Evolutionary conservation across 2,888 invertebrate genomes (phyloP), one percentile per base, ranked within the genome.

Genomic region (Tridacna gigas): DNA sequence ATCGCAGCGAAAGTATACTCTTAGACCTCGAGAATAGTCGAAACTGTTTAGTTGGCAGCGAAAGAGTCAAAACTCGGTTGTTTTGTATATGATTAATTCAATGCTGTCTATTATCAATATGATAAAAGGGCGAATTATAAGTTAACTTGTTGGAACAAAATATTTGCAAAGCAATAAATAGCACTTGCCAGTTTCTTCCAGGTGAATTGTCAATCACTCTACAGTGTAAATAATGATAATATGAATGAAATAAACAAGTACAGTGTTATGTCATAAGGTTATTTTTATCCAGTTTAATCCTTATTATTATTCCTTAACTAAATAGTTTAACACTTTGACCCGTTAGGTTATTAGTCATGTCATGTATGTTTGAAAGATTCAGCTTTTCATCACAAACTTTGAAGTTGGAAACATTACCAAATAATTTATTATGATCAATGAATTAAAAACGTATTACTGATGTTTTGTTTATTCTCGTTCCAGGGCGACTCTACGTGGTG

Each of bases 401-500:
- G 7, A 37, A 7, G 37, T 37, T 37, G 7, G 37, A n/a, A n/a
- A n/a, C n/a, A n/a, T n/a, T n/a, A n/a, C n/a, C n/a, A n/a, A n/a
- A n/a, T n/a, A n/a, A 2, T 37, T 37, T 37, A 4, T 37, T 37
- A 4, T 7, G 7, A 37, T 7, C 2, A 4, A 37, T 37, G 37
- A 37, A 7, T 37, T 37, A 37, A 37, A 37, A 4, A 7, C 37
- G 37, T 37, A 4, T 37, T 37, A 37, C 7, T 37, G 5, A 71
- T 47, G 12, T 37, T 47, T 37, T 71, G 48, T 71, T 47, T 37
- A 47, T 37, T 45, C 47, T 74, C 77, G 20, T 90, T 90, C 2
- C 92, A 94, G 94, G 93, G 92, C 20, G 89, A 90, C 66, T 92
- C 92, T 85, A 90, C 92, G 26, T 94, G 94, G 94, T 91, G 91